These are phyloP conservation scores for Lampris incognitus DNA, from an alignment of 2,113 vertebrate species.

Conservation along the genomic window DNA sequence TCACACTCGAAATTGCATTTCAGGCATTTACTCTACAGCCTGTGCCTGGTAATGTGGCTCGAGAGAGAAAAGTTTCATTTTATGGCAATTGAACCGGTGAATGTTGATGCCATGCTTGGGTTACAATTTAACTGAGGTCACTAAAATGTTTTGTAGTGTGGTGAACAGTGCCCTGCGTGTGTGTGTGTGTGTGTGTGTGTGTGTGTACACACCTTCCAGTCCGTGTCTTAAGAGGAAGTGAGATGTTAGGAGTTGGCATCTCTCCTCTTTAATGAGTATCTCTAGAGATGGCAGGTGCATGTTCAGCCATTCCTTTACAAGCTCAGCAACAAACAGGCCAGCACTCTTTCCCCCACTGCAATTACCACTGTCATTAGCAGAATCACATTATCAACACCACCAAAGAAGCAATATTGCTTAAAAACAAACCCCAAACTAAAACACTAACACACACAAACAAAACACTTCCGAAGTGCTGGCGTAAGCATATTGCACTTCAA, in stretches of 20 bases:
- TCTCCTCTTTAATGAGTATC: constrained; percentile 81
- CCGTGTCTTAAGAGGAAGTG: constrained; percentile 51
- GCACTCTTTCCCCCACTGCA: constrained; percentile 67
- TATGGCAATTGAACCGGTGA: constrained; percentile 31
- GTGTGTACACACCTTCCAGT: constrained; percentile 10
- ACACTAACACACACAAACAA: constrained; percentile 41
- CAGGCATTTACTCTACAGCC: constrained; percentile 14
- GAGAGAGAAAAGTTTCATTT: constrained; percentile 55
- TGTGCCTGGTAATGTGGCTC: constrained; percentile 32
- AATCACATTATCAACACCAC: constrained; percentile 67
- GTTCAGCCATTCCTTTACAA: constrained; percentile 80
- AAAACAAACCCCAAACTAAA: too few species aligned
- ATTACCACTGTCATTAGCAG: constrained; percentile 78
- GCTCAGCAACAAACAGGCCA: constrained; percentile 75
- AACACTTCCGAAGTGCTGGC: constrained; percentile 32
- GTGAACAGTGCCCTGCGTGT: constrained; percentile 15
- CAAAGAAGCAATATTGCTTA: constrained; percentile 50
- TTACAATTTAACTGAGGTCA: constrained; percentile 25
- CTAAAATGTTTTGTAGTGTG: background rate
- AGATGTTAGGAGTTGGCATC: constrained; percentile 61
- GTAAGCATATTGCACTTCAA: constrained; percentile 38
- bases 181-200: constrained; percentile 3
- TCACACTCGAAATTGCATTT: constrained; percentile 60
- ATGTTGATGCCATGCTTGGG: background rate
- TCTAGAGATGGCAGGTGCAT: constrained; percentile 83